Base-by-base conservation (phyloP, 2,797 vertebrate species). In the Fundulus diaphanus region DNA sequence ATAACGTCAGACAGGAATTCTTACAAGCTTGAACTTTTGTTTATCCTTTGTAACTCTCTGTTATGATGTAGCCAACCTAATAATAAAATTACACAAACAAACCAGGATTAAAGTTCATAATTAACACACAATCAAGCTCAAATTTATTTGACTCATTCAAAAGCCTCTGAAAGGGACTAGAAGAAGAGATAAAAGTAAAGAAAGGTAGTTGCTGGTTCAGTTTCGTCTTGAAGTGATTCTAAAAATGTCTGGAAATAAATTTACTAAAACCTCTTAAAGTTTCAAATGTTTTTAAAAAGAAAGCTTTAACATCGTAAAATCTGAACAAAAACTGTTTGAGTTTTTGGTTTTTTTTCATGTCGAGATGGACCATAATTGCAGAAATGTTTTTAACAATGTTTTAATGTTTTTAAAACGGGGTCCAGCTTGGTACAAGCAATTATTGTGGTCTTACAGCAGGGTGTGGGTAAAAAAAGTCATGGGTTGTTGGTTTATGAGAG, bases 1-100 rank as follows among this genome's bases (percentile, higher is more conserved):
- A 61, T 33, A 40, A 65, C 35, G 40, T 65, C 61, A 65, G 61
- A 40, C 59, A 63, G 59, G 59, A 65, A 65, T 35, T 61, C 35
- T 61, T 31, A 22, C 57, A 61, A 35, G 57, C 31, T 16, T 48
- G 9, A 61, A 61, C 57, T 22, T 61, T 35, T 61, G 57, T 52
- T 70, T 54, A 5, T 9, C 18, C 13, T 31, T 33, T 69, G 27
- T 0, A 35, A 27, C 46, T 68, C 18, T 49, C 11, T 49, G 7
- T 48, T 8, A 31, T 68, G 18, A 61, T 35, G 57, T 18, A 35
- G 20, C 31, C 57, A 31, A 35, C 31, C 57, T 31, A 27, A 3
- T 33, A 61, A 35, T 9, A 13, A 37, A 22, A 63, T 63, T 12
- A 37, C 59, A 63, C 33, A 24, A 24, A 63, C 37, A 35, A 8